Evolutionary conservation across 2,888 invertebrate genomes (phyloP), one percentile per base, ranked within the genome.

Genomic region (Myopa testacea): DNA sequence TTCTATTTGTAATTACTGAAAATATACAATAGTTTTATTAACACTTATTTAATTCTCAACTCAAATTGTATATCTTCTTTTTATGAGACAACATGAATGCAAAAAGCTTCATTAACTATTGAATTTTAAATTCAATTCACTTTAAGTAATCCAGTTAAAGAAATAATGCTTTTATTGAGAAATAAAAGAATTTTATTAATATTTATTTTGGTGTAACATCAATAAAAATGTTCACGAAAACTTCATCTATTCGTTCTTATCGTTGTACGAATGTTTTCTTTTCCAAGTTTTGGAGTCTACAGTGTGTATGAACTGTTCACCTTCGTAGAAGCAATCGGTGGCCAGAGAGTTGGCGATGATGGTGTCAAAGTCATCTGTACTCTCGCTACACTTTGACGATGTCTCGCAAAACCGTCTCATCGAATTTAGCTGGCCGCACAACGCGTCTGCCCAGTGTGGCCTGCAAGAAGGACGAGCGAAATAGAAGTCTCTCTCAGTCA

Each of bases 251-350:
- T 26, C 26, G 2, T 26, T 26, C 26, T 26, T 26, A 26, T n/a
- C n/a, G n/a, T n/a, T n/a, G n/a, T n/a, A n/a, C n/a, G n/a, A n/a
- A n/a, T 26, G 26, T 26, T 26, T 26, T 26, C 26, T 26, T 26
- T 26, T 26, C 26, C 26, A 26, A 26, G 26, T 26, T 26, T 26
- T 26, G 26, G 26, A 26, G 26, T 26, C 26, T 26, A 26, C 1
- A 26, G 26, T 26, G 26, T 1, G 26, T 26, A 26, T 26, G 26
- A 68, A 8, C 45, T 6, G 6, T 80, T 76, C 79, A 92, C 94
- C 94, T 91, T 95, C 94, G 85, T 96, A 96, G 85, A 95, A 96
- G 84, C 95, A 95, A 84, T 95, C 93, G 0, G 95, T 92, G 7
- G 93, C 93, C 92, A 95, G 92, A 0, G 96, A 96, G 34, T 93